These are phyloP conservation scores for Orthosia gothica DNA, from an alignment of 2,888 invertebrate species.

Conservation along the genomic window DNA sequence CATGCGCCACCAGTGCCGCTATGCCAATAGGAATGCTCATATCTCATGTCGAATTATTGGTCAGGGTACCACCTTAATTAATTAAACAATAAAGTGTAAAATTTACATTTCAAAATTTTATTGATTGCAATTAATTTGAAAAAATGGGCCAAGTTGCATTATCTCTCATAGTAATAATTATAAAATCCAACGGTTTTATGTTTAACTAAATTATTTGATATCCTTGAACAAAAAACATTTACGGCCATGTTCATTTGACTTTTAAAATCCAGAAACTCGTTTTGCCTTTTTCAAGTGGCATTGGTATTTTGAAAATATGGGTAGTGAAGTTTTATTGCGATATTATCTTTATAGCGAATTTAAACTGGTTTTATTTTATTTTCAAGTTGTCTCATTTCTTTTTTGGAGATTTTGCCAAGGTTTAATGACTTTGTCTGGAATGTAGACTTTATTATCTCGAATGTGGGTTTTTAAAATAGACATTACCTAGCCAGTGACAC, in stretches of 20 bases:
- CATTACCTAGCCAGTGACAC: no score
- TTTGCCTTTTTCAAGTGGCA: constrained; percentile 27
- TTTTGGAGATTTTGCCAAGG: constrained; percentile 19
- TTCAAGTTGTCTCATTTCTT: not conserved
- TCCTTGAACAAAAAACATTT: constrained; percentile 30
- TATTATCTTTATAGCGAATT: constrained; percentile 28
- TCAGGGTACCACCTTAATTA: no score
- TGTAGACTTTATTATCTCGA: not conserved
- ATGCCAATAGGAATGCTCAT: no score
- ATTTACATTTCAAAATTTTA: not conserved
- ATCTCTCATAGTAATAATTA: not conserved
- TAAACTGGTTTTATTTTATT: constrained; percentile 18
- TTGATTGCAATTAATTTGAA: not conserved
- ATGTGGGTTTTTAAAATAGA: not conserved
- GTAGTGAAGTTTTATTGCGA: constrained; percentile 25
- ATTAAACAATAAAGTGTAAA: not conserved
- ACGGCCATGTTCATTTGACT: constrained; percentile 17
- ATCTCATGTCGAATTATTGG: no score
- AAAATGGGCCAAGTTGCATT: not conserved
- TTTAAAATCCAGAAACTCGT: constrained; percentile 28
- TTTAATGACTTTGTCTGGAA: constrained; percentile 23
- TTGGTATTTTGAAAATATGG: constrained; percentile 47
- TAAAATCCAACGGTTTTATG: not conserved
- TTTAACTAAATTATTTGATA: constrained; percentile 5
- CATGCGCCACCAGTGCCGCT: no score